phyloP scores from a whole-genome alignment of 2,888 invertebrate genomes.

The Philonicus albiceps region DNA sequence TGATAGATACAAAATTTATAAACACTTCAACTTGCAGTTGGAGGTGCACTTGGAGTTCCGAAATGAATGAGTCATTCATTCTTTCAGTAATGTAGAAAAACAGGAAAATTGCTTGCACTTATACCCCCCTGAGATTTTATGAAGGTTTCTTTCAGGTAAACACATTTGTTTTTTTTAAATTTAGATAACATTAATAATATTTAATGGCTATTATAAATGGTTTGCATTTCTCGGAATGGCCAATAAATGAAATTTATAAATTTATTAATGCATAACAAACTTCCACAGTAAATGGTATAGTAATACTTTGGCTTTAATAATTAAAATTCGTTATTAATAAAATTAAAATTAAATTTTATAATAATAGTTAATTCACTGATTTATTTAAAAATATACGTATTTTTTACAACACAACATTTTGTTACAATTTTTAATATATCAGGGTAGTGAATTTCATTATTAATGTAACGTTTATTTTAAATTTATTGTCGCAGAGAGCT shows the following conservation, averaged over 20 bases:
- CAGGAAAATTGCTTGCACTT: background rate
- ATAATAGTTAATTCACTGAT: background rate
- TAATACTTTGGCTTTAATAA: background rate
- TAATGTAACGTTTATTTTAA: too few species aligned
- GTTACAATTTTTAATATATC: too few species aligned
- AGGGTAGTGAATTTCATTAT: too few species aligned
- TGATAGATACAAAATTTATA: background rate
- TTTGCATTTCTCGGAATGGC: background rate
- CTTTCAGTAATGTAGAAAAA: background rate
- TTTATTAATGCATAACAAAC: too few species aligned
- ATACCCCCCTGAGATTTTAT: background rate
- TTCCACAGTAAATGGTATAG: too few species aligned
- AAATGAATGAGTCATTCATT: background rate
- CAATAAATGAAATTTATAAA: background rate
- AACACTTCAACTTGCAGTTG: background rate
- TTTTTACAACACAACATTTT: too few species aligned
- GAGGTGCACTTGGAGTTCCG: background rate
- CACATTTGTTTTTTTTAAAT: background rate
- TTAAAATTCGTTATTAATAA: background rate
- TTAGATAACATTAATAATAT: background rate
- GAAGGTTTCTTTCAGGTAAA: background rate
- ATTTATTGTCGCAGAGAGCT: background rate
- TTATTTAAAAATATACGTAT: too few species aligned
- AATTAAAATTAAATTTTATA: too few species aligned
- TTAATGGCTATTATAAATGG: background rate